Percentiles rank a stretch among this genome's conserved stretches.
Evolutionary conservation across 2,113 vertebrate species (phyloP).

Genomic region (Abramis brama): DNA sequence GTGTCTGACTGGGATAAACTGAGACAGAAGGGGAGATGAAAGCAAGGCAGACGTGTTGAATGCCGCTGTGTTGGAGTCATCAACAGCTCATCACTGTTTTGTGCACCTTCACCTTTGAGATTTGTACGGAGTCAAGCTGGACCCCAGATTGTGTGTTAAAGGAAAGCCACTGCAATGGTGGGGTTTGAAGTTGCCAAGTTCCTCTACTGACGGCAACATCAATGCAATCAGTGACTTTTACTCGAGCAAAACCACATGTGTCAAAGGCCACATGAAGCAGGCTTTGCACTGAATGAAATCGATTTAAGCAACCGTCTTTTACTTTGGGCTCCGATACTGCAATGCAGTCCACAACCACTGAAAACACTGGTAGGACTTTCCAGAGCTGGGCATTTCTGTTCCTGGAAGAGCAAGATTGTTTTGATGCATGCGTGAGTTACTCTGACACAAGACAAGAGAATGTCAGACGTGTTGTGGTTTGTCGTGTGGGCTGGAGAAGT

Average conservation of each 20-base stretch:
- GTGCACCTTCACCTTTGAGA: not conserved
- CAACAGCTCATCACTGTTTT: not conserved
- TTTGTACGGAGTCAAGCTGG: not conserved
- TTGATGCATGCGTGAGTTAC: constrained; percentile 22
- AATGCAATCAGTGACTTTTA: not conserved
- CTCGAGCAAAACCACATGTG: not conserved
- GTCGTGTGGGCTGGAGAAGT: constrained; percentile 45
- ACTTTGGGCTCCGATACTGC: not conserved
- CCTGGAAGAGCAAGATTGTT: constrained; percentile 56
- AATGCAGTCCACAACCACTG: constrained; percentile 19
- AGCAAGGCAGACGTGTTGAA: not conserved
- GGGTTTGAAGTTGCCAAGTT: not conserved
- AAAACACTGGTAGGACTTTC: constrained; percentile 21
- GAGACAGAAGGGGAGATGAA: not conserved
- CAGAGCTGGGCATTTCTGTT: constrained; percentile 19
- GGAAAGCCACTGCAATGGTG: not conserved
- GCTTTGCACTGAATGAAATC: not conserved
- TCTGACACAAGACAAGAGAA: constrained; percentile 42
- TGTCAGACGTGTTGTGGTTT: constrained; percentile 35
- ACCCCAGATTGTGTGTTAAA: not conserved
- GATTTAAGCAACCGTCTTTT: not conserved
- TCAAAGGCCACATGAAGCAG: not conserved
- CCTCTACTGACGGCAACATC: not conserved
- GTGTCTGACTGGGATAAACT: not conserved
- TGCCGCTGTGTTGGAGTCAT: not conserved